Evolutionary conservation across 2,888 invertebrate genomes (phyloP).

Genomic region (Andrena fulva): DNA sequence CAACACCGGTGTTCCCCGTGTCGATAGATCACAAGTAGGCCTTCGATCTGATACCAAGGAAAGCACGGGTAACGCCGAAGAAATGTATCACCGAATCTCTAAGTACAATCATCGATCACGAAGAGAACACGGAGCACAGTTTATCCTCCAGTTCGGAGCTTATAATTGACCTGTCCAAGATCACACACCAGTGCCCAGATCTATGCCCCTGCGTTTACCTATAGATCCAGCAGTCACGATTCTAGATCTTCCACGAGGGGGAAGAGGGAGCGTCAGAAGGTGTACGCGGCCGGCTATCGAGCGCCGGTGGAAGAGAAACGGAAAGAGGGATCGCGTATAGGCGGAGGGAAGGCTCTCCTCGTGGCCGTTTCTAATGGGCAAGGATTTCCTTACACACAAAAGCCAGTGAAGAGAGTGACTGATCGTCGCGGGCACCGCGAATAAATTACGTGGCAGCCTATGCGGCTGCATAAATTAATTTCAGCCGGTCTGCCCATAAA

Average conservation of each 20-base stretch:
- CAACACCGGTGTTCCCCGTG: too few species aligned
- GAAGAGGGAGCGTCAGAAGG: too few species aligned
- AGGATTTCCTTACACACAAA: constrained; percentile 80
- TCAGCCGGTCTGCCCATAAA: constrained; percentile 82
- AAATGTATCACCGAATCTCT: too few species aligned
- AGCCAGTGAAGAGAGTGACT: constrained; percentile 81
- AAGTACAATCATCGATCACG: too few species aligned
- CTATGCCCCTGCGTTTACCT: neutral
- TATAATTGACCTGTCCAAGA: constrained; percentile 7
- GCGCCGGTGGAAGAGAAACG: constrained; percentile 44
- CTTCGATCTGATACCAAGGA: too few species aligned
- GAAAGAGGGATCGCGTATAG: constrained; percentile 50
- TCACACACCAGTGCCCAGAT: neutral
- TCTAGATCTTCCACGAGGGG: constrained; percentile 3
- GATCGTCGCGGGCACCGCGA: constrained; percentile 81
- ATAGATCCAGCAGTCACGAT: neutral
- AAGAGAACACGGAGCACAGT: too few species aligned
- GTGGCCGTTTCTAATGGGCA: constrained; percentile 75
- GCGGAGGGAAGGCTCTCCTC: constrained; percentile 59
- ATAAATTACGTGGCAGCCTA: constrained; percentile 84
- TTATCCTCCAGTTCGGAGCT: neutral
- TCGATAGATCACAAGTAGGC: too few species aligned
- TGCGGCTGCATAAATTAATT: constrained; percentile 84
- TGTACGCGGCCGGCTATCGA: constrained; percentile 47
- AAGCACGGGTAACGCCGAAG: too few species aligned